These are phyloP conservation scores for Drosophila yakuba DNA, from an alignment of 1,140 invertebrate genomes.

Conservation along the genomic window DNA sequence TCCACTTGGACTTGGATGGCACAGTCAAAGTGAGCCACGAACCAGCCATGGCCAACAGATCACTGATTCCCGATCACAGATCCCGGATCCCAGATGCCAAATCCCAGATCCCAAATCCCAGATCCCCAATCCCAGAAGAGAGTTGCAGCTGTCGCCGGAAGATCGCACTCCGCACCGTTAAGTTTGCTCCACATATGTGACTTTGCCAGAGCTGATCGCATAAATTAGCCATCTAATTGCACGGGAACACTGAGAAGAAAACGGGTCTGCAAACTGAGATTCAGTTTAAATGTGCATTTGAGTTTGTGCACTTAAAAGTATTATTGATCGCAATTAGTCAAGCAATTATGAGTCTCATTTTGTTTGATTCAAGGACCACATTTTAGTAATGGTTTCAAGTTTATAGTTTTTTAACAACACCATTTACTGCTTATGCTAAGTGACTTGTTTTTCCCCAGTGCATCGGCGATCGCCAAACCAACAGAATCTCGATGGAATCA, in stretches of 20 bases:
- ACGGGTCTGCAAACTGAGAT: too few relatives aligned
- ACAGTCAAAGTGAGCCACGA: slow-evolving; percentile 7
- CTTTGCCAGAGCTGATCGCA: slow-evolving; percentile 48
- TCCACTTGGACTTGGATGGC: slow-evolving; percentile 1
- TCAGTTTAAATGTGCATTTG: too few relatives aligned
- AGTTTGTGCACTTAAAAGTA: neutral
- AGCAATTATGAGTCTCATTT: too few relatives aligned
- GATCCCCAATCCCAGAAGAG: slow-evolving; percentile 15
- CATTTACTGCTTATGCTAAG: neutral
- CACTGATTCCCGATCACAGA: too few relatives aligned
- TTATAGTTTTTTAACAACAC: neutral
- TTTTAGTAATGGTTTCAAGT: too few relatives aligned
- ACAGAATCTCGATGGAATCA: slow-evolving; percentile 69
- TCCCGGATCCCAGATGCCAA: too few relatives aligned
- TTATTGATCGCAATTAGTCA: too few relatives aligned
- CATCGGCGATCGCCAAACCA: slow-evolving; percentile 43
- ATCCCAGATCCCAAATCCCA: neutral
- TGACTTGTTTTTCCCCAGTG: neutral
- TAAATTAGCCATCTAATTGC: slow-evolving; percentile 81
- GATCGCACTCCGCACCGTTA: slow-evolving; percentile 37
- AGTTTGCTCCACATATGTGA: slow-evolving; percentile 8
- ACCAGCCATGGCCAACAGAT: neutral
- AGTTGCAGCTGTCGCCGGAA: slow-evolving; percentile 46
- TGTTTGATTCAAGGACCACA: too few relatives aligned
- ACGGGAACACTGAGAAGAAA: slow-evolving; percentile 7